phyloP scores from a whole-genome alignment of 2,113 vertebrate species.

The Aix galericulata region DNA sequence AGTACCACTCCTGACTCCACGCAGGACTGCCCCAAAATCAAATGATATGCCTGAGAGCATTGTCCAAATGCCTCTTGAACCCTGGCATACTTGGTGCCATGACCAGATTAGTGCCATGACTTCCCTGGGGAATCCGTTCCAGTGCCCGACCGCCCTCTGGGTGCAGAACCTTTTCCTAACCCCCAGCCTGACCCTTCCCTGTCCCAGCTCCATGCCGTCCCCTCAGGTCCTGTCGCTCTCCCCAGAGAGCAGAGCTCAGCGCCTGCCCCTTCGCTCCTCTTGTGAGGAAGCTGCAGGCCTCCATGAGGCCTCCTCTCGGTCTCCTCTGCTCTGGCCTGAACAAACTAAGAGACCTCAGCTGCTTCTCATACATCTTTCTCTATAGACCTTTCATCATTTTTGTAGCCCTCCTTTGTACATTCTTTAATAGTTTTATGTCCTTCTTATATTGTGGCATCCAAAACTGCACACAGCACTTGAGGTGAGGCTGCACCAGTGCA shows the following conservation, averaged over 20 bases:
- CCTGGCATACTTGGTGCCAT: not conserved
- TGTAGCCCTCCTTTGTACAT: not conserved
- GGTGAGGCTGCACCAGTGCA: not conserved
- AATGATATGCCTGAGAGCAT: not conserved
- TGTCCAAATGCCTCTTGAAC: not conserved
- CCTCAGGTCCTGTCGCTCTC: not conserved
- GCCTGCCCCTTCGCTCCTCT: not conserved
- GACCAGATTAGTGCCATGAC: not conserved
- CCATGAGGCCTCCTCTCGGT: not conserved
- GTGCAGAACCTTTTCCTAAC: not conserved
- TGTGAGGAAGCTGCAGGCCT: not conserved
- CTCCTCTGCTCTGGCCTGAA: not conserved
- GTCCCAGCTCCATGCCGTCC: not conserved
- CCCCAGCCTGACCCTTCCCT: not conserved
- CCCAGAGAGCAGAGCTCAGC: not conserved
- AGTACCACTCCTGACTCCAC: not conserved
- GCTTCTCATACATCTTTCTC: not conserved
- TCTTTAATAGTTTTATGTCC: not conserved
- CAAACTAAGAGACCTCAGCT: not conserved
- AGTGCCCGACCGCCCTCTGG: not conserved
- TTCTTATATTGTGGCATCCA: not conserved
- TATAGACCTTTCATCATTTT: not conserved
- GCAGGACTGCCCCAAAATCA: not conserved
- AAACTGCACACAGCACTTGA: not conserved
- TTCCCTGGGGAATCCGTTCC: not conserved